A percentile compares a stretch with the other conserved stretches of the same genome.
phyloP scores from a whole-genome alignment of 2,113 vertebrate genomes.

The Tyrannus savana region DNA sequence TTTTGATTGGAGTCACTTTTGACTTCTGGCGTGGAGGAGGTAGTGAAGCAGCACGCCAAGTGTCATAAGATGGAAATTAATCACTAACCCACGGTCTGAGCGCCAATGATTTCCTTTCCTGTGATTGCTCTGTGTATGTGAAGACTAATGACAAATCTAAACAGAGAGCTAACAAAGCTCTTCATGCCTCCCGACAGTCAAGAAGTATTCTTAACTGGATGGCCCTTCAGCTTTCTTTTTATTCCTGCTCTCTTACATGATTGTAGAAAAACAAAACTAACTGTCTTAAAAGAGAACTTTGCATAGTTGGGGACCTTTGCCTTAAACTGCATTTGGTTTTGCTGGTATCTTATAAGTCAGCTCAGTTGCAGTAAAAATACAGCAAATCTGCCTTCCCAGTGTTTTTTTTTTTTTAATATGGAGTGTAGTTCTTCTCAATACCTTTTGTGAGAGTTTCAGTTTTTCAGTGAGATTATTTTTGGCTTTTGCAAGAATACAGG shows the following conservation, averaged over 20 bases:
- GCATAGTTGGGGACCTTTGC: not conserved
- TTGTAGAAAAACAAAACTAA: not conserved
- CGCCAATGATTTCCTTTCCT: conserved; percentile 67
- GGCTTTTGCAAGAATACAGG: not conserved
- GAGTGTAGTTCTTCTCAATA: not conserved
- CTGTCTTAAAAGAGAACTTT: not conserved
- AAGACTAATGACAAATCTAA: conserved; percentile 13
- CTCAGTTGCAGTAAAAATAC: not conserved
- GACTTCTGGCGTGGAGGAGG: not conserved
- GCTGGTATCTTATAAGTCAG: not conserved
- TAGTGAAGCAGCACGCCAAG: conserved; percentile 13
- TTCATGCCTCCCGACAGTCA: not conserved
- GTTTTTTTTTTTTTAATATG: not conserved
- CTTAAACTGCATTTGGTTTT: not conserved
- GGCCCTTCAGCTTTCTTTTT: not conserved
- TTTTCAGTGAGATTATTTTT: conserved; percentile 15
- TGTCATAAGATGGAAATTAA: conserved; percentile 62
- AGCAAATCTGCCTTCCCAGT: not conserved
- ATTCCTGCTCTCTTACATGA: not conserved
- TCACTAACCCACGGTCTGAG: conserved; percentile 65
- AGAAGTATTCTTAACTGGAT: not conserved
- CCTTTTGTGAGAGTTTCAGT: conserved; percentile 2
- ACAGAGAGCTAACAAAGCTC: not conserved
- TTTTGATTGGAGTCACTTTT: conserved; percentile 22
- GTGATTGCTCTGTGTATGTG: conserved; percentile 40